phyloP scores from a whole-genome alignment of 2,797 vertebrate species.

The Echeneis naucrates region DNA sequence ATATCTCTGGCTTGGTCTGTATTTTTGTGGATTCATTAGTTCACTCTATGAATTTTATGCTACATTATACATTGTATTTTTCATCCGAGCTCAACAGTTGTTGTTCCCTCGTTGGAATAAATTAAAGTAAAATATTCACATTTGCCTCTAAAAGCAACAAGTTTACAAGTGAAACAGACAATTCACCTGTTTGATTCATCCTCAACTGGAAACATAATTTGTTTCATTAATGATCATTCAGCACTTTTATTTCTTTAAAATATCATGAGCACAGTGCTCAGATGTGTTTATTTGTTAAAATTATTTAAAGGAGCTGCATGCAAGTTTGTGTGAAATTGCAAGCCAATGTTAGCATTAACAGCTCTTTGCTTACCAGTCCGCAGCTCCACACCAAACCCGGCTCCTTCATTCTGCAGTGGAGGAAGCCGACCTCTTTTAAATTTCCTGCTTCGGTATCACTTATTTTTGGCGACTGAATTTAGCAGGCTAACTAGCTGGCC shows the following conservation, averaged over 20 bases:
- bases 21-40: slow-evolving; percentile 61
- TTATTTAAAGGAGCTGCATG: neutral
- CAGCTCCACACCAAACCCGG: no score
- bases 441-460: no score
- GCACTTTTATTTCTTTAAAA: slow-evolving; percentile 1
- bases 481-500: no score
- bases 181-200: slow-evolving; percentile 71
- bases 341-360: no score
- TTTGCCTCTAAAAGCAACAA: slow-evolving; percentile 2
- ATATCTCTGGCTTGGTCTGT: slow-evolving; percentile 65
- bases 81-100: slow-evolving; percentile 18
- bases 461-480: no score
- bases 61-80: slow-evolving; percentile 34
- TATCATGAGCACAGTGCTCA: no score
- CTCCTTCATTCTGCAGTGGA: no score
- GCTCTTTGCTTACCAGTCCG: no score
- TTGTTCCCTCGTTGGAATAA: slow-evolving; percentile 4
- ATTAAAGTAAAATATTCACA: slow-evolving; percentile 20
- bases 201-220: slow-evolving; percentile 58
- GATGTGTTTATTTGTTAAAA: no score
- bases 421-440: no score
- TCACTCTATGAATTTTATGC: slow-evolving; percentile 44
- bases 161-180: slow-evolving; percentile 21
- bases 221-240: slow-evolving; percentile 29
- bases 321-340: no score